Evolutionary conservation across 2,797 vertebrate genomes (phyloP).

Genomic region (Allobates femoralis): DNA sequence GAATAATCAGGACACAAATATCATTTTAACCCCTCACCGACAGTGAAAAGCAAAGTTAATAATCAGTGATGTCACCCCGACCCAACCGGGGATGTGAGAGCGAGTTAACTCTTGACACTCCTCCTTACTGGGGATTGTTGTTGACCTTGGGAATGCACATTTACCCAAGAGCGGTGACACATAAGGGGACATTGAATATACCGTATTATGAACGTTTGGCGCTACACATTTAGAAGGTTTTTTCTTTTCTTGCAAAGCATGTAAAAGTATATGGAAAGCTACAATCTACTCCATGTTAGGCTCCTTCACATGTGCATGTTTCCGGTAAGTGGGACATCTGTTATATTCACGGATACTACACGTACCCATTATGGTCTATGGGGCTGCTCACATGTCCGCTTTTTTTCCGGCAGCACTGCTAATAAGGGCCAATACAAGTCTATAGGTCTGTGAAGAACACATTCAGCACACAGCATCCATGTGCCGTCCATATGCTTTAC

Average conservation of each 20-base stretch:
- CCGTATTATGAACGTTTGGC: neutral
- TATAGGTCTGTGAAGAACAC: too few species aligned
- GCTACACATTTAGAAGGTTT: neutral
- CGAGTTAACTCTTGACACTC: neutral
- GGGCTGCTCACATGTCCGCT: too few species aligned
- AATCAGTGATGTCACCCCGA: conserved; percentile 29
- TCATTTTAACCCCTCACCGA: conserved; percentile 19
- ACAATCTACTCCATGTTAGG: neutral
- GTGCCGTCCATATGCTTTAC: too few species aligned
- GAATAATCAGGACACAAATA: conserved; percentile 82
- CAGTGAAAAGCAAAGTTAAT: neutral
- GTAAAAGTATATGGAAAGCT: neutral
- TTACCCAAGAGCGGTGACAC: neutral
- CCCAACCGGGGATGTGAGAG: neutral
- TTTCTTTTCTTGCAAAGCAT: neutral
- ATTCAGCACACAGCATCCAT: too few species aligned
- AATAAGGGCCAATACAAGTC: too few species aligned
- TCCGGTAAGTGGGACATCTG: too few species aligned
- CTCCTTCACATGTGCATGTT: too few species aligned
- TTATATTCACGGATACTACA: too few species aligned
- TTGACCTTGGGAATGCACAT: neutral
- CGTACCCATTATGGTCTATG: too few species aligned
- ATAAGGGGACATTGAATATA: neutral
- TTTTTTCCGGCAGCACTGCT: too few species aligned
- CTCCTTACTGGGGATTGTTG: too few species aligned